Evolutionary conservation across 2,797 vertebrate species (phyloP).

Genomic region (Gouania willdenowi): DNA sequence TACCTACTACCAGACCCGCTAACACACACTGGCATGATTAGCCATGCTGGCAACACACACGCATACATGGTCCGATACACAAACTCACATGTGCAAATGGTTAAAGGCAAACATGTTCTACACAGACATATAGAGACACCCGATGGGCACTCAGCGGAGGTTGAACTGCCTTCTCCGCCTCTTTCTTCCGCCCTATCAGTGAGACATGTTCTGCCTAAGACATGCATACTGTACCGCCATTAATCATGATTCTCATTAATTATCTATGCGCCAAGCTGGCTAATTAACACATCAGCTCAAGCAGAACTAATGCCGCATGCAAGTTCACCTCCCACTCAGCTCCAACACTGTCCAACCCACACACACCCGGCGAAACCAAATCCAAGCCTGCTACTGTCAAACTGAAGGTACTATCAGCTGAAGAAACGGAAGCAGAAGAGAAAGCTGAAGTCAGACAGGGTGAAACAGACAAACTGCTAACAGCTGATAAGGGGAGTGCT

Average conservation of each 20-base stretch:
- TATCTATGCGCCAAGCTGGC: slow-evolving; percentile 69
- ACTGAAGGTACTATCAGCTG: slow-evolving; percentile 18
- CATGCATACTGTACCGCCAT: slow-evolving; percentile 66
- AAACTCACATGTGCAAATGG: slow-evolving; percentile 32
- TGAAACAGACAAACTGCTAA: background rate
- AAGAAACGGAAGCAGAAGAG: background rate
- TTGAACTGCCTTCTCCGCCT: slow-evolving; percentile 53
- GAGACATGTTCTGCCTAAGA: slow-evolving; percentile 52
- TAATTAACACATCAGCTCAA: slow-evolving; percentile 80
- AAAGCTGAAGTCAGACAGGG: slow-evolving; percentile 19
- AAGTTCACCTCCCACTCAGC: slow-evolving; percentile 61
- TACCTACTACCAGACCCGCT: slow-evolving; percentile 46
- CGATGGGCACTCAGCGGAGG: slow-evolving; percentile 31
- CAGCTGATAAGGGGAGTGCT: slow-evolving; percentile 6
- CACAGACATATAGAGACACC: slow-evolving; percentile 13
- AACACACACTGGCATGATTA: slow-evolving; percentile 46
- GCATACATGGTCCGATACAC: slow-evolving; percentile 12
- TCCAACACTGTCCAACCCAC: slow-evolving; percentile 26
- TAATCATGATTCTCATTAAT: slow-evolving; percentile 79
- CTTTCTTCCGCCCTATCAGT: slow-evolving; percentile 54
- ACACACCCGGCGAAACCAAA: slow-evolving; percentile 4
- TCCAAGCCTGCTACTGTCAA: slow-evolving; percentile 10
- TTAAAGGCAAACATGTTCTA: slow-evolving; percentile 11
- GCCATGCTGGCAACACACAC: slow-evolving; percentile 42
- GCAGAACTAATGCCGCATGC: slow-evolving; percentile 71